These are phyloP conservation scores for Drosophila jambulina DNA, from an alignment of 1,140 invertebrate species.

Conservation along the genomic window DNA sequence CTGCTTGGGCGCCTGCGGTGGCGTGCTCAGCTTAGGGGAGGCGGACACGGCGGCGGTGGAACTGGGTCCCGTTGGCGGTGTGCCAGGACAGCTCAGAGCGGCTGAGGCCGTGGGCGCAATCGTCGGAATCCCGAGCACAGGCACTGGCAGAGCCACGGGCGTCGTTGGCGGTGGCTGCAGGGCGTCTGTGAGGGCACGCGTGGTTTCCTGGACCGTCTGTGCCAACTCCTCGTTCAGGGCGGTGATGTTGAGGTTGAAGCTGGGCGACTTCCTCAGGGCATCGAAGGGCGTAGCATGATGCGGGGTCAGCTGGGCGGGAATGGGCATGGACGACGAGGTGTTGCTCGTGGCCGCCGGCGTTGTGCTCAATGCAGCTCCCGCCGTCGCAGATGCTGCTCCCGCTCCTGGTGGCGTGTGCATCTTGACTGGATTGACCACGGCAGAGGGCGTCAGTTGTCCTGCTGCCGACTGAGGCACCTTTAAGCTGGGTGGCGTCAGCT, in stretches of 20 bases:
- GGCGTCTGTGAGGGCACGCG: slow-evolving; percentile 72
- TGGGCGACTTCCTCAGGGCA: slow-evolving; percentile 81
- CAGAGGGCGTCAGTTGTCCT: not conserved
- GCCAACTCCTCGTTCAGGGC: slow-evolving; percentile 79
- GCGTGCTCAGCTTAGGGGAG: slow-evolving; percentile 60
- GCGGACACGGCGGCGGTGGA: slow-evolving; percentile 7
- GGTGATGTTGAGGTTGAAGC: slow-evolving; percentile 80
- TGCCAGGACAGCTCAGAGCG: slow-evolving; percentile 19
- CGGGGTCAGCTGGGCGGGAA: slow-evolving; percentile 13
- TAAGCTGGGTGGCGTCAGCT: slow-evolving; percentile 13
- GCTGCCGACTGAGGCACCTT: slow-evolving; percentile 7
- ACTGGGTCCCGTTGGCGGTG: slow-evolving; percentile 13
- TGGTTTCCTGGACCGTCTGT: slow-evolving; percentile 80
- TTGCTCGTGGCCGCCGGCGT: not conserved
- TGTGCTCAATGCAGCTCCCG: not conserved
- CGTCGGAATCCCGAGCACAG: not conserved
- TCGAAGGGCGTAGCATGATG: slow-evolving; percentile 69
- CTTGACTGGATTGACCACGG: slow-evolving; percentile 1
- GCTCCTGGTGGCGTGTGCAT: slow-evolving; percentile 32
- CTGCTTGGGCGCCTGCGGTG: slow-evolving; percentile 43
- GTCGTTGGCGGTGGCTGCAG: slow-evolving; percentile 65
- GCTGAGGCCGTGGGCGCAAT: slow-evolving; percentile 12
- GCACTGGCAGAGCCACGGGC: not conserved
- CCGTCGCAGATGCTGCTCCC: not conserved
- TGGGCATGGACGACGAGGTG: not conserved